phyloP scores from a whole-genome alignment of 1,140 invertebrate species.

The Sinonovacula constricta region DNA sequence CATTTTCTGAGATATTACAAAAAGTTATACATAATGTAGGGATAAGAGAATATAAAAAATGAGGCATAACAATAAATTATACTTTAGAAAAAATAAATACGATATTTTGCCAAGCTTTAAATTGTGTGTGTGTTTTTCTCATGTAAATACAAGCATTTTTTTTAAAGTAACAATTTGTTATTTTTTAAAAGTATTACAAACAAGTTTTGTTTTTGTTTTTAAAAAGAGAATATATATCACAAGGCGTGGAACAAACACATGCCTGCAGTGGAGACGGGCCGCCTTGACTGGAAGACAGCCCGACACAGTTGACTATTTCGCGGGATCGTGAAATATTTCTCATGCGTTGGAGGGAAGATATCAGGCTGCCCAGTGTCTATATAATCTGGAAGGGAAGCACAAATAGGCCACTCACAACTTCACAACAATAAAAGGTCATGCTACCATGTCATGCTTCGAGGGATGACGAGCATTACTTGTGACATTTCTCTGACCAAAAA shows the following conservation, averaged over 20 bases:
- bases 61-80: not conserved
- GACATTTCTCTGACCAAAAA: no score
- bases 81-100: not conserved
- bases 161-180: not conserved
- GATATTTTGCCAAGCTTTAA: constrained; percentile 6
- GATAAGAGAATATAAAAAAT: no score
- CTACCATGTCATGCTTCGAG: no score
- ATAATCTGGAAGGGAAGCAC: constrained; percentile 76
- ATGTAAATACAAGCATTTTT: not conserved
- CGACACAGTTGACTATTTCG: constrained; percentile 79
- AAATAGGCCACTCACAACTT: no score
- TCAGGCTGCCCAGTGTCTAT: constrained; percentile 55
- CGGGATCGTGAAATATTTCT: constrained; percentile 82
- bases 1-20: no score
- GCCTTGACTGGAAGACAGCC: constrained; percentile 70
- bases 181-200: not conserved
- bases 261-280: constrained; percentile 82
- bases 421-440: no score
- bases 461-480: no score
- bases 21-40: no score
- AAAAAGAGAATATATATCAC: not conserved
- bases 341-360: constrained; percentile 72
- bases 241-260: constrained; percentile 57
- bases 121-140: not conserved
- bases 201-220: not conserved